A percentile compares a stretch with the other conserved stretches of the same genome.
Evolutionary conservation across 2,797 vertebrate species (phyloP).

Genomic region (Anas capensis): DNA sequence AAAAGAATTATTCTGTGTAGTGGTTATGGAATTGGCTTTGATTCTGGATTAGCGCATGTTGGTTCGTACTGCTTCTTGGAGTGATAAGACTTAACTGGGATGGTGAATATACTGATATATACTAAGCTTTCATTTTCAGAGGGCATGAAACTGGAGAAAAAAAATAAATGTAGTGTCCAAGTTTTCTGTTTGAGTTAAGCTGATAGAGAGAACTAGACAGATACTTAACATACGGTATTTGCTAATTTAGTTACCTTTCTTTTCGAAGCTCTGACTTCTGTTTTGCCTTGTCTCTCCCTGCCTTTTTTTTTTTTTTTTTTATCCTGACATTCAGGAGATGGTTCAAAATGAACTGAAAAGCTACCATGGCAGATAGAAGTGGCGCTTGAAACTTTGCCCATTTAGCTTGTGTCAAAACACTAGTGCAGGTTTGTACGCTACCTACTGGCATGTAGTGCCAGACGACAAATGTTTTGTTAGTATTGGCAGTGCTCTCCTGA

Average conservation of each 20-base stretch:
- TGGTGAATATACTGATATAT: neutral
- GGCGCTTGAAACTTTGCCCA: neutral
- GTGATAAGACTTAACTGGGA: neutral
- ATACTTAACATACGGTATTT: neutral
- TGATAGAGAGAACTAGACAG: neutral
- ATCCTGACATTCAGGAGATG: neutral
- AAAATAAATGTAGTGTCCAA: neutral
- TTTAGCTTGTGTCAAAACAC: neutral
- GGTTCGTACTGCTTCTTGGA: neutral
- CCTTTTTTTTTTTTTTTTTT: neutral
- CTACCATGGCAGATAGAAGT: neutral
- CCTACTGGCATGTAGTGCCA: neutral
- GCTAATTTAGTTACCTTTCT: neutral
- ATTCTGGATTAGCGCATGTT: neutral
- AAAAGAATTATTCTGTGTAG: neutral
- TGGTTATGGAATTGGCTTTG: neutral
- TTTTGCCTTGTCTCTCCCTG: neutral
- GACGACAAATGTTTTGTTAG: neutral
- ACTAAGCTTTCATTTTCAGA: neutral
- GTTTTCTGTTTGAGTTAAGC: slow-evolving; percentile 1
- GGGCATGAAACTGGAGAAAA: neutral
- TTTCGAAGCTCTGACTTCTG: neutral
- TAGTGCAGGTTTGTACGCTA: neutral
- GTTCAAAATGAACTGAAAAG: neutral
- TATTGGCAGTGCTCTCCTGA: neutral